Evolutionary conservation across 1,140 invertebrate species (phyloP), one percentile per base, ranked within the genome.

Genomic region (Orius insidiosus): DNA sequence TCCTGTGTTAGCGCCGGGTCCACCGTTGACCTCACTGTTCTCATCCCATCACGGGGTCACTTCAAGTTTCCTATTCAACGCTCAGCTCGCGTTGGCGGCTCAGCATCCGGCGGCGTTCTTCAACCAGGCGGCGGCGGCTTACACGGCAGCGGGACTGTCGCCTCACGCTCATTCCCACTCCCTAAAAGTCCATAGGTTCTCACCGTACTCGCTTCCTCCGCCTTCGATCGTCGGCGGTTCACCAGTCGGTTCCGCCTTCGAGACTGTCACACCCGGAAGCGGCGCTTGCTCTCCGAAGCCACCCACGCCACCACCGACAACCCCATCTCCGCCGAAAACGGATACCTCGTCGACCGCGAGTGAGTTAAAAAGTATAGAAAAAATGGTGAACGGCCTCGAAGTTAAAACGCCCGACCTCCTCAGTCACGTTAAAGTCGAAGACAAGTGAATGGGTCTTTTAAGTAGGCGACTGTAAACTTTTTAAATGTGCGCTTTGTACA

Each of bases 311-410:
- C 55, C 46, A 4, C 52, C 48, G 11, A 32, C 45, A 11, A 34
- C 44, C 3, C 11, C 44, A 16, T 18, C 37, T 8, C 52, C 43
- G 4, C 18, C 15, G 6, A 13, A 46, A 6, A 37, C 48, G 24
- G 32, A 52, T 16, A 42, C 41, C 16, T 54, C 54, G 4, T 43
- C 49, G 11, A 52, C 52, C 16, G 49, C 52, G 48, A 74, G 74
- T 55, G 87, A 93, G 64, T 70, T 95, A 47, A 92, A 92, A 64
- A 90, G 79, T 63, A 95, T 95, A 64, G 88, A 95, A 64, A 89
- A 90, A 60, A 94, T 93, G 88, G 85, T 94, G 50, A 93, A 93
- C 63, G 88, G 87, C 1, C 66, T 94, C 18, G 86, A 93, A 49
- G 52, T 53, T 31, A 53, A 53, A 39, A 49, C 53, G 5, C 42